Evolutionary conservation across 1,140 invertebrate species (phyloP).

Genomic region (Spodoptera litura): DNA sequence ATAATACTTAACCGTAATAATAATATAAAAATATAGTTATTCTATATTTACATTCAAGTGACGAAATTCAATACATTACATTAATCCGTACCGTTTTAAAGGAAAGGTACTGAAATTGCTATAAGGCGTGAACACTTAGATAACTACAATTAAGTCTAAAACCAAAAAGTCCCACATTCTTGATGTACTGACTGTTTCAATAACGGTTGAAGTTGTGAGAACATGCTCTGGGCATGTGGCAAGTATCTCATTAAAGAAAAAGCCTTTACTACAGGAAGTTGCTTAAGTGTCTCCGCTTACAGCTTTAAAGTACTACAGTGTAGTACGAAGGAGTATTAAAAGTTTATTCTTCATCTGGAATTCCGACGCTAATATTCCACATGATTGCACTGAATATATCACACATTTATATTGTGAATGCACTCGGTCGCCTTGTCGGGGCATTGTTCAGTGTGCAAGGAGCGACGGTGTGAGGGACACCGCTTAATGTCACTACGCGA

Average conservation of each 20-base stretch:
- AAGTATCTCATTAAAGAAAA: constrained; percentile 58
- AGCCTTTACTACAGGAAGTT: constrained; percentile 52
- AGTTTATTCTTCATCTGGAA: constrained; percentile 33
- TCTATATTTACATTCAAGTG: constrained; percentile 80
- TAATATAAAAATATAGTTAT: constrained; percentile 83
- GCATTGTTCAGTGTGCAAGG: constrained; percentile 1
- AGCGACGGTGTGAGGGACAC: constrained; percentile 52
- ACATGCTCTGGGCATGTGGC: not conserved
- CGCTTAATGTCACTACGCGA: constrained; percentile 63
- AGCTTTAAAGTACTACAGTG: constrained; percentile 48
- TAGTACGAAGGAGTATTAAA: constrained; percentile 56
- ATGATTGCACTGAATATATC: constrained; percentile 79
- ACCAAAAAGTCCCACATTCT: constrained; percentile 38
- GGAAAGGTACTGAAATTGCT: constrained; percentile 59
- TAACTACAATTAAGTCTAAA: constrained; percentile 51
- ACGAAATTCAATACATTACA: constrained; percentile 73
- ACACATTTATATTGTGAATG: constrained; percentile 62
- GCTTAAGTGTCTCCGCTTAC: constrained; percentile 53
- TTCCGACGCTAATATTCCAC: constrained; percentile 60
- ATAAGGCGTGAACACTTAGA: constrained; percentile 64
- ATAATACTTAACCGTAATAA: constrained; percentile 77
- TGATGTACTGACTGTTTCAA: constrained; percentile 41
- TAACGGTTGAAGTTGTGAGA: constrained; percentile 23
- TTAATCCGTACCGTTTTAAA: constrained; percentile 59
- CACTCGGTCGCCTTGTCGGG: constrained; percentile 19